A percentile compares a stretch with the other conserved stretches of the same genome.
phyloP scores from a whole-genome alignment of 92 coral and sea anemone genomes.

The Blastomussa wellsi region DNA sequence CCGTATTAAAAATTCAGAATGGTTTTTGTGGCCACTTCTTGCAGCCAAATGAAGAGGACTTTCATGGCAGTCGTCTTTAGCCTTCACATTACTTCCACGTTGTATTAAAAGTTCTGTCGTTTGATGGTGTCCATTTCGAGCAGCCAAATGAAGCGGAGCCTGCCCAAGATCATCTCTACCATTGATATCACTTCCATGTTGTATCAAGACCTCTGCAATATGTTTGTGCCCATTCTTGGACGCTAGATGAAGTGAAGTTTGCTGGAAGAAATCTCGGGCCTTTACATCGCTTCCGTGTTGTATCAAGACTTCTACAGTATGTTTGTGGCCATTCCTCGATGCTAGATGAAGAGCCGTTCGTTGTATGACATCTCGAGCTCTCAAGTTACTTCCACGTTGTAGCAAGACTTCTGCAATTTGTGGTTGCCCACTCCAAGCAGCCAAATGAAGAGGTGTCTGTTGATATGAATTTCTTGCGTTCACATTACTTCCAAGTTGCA shows the following conservation, averaged over 20 bases:
- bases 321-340: not conserved
- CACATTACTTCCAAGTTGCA: not conserved
- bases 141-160: not conserved
- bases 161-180: not conserved
- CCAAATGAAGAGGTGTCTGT: constrained; percentile 14
- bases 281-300: not conserved
- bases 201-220: not conserved
- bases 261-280: not conserved
- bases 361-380: not conserved
- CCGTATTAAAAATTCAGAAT: not conserved
- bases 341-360: not conserved
- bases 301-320: not conserved
- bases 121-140: not conserved
- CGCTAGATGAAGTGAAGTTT: not conserved
- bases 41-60: no score
- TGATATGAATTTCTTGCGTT: not conserved
- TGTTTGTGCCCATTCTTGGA: not conserved
- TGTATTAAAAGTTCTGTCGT: no score
- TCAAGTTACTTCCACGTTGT: not conserved
- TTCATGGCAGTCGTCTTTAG: no score
- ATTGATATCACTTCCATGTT: not conserved
- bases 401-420: not conserved
- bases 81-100: no score
- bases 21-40: no score
- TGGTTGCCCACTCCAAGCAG: not conserved